Percentiles rank a stretch among this genome's conserved stretches.
phyloP scores from a whole-genome alignment of 2,113 vertebrate species.

The Antechinus flavipes region DNA sequence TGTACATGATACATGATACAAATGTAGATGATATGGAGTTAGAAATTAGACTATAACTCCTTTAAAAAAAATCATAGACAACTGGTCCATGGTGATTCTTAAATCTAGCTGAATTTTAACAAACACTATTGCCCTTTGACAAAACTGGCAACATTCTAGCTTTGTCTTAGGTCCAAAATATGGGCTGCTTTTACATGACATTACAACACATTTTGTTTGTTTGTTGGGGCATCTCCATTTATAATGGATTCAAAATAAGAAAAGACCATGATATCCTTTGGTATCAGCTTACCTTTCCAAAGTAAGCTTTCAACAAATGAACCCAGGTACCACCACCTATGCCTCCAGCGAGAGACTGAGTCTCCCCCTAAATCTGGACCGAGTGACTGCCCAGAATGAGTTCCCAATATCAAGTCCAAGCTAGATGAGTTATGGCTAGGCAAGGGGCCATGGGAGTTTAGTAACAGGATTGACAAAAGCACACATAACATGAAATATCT shows the following conservation, averaged over 20 bases:
- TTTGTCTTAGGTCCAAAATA: neutral
- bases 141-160: neutral
- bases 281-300: neutral
- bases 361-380: neutral
- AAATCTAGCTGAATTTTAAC: neutral
- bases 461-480: rapidly evolving
- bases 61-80: neutral
- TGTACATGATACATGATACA: neutral
- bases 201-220: neutral
- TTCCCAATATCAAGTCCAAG: too few relatives aligned
- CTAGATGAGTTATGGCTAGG: rapidly evolving
- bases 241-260: neutral
- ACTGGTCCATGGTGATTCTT: neutral
- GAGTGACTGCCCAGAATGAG: neutral
- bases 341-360: neutral
- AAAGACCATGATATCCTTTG: neutral
- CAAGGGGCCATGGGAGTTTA: rapidly evolving
- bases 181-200: neutral
- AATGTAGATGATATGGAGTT: neutral
- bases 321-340: neutral
- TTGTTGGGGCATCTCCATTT: neutral
- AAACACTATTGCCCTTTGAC: neutral
- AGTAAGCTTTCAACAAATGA: neutral
- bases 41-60: neutral
- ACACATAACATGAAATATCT: neutral